Conservation (phyloP, 37 sponge, comb jelly and placozoan species). For the Halichondria panicea region DNA sequence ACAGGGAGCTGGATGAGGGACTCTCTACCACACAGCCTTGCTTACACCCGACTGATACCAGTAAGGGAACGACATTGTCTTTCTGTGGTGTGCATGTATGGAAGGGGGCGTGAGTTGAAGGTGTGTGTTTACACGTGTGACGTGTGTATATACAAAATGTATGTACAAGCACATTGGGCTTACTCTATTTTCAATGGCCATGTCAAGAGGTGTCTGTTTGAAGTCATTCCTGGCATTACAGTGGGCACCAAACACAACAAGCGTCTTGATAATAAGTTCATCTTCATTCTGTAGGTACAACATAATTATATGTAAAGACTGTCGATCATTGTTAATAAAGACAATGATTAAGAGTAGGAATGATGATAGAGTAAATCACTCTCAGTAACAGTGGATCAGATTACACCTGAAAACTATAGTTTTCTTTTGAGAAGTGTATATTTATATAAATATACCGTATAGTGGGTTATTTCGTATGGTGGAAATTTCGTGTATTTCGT, state of each 20-base stretch:
- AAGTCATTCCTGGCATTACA: slow-evolving; percentile 20
- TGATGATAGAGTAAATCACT: too few relatives aligned
- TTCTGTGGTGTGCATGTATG: slow-evolving; percentile 1
- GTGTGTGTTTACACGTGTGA: neutral
- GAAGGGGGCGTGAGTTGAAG: neutral
- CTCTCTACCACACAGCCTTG: neutral
- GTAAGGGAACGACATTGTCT: slow-evolving; percentile 24
- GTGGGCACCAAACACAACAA: slow-evolving; percentile 47
- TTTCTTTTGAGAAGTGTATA: too few relatives aligned
- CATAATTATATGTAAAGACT: neutral
- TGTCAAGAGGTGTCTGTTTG: slow-evolving; percentile 45
- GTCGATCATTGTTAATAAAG: neutral
- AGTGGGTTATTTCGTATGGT: too few relatives aligned
- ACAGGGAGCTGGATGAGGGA: neutral
- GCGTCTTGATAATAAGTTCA: slow-evolving; percentile 10
- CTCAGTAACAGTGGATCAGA: neutral
- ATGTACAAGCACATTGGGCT: neutral
- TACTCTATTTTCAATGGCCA: slow-evolving; percentile 18
- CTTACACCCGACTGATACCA: slow-evolving; percentile 23
- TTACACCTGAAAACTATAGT: too few relatives aligned
- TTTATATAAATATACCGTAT: too few relatives aligned
- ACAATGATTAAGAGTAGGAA: too few relatives aligned
- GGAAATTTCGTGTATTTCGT: too few relatives aligned
- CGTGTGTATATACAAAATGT: neutral
- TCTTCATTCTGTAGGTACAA: slow-evolving; percentile 22